phyloP scores from a whole-genome alignment of 1,140 invertebrate species.

The Panagrolaimus sp. region DNA sequence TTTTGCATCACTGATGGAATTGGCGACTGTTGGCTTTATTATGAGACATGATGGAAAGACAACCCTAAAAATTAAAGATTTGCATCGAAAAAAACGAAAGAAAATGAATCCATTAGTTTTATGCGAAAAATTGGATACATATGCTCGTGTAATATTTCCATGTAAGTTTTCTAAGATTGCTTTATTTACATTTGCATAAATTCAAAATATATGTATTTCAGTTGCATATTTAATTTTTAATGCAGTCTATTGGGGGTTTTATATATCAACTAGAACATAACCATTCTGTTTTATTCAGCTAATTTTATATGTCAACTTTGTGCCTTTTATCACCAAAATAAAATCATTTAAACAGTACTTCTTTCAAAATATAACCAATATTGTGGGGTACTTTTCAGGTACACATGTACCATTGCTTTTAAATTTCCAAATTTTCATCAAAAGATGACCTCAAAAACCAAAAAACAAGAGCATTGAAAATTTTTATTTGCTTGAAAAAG shows the following conservation, averaged over 20 bases:
- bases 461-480: no score
- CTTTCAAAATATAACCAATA: no score
- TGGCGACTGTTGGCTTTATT: slow-evolving; percentile 46
- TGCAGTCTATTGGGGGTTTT: slow-evolving; percentile 34
- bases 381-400: no score
- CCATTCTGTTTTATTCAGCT: neutral
- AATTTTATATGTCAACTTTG: neutral
- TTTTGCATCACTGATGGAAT: slow-evolving; percentile 50
- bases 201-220: slow-evolving; percentile 19
- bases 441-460: no score
- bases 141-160: slow-evolving; percentile 45
- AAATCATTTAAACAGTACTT: neutral
- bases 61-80: slow-evolving; percentile 20
- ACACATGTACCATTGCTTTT: no score
- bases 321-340: slow-evolving; percentile 5
- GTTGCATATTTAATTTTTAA: slow-evolving; percentile 37
- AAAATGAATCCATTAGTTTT: slow-evolving; percentile 33
- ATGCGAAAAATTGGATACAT: slow-evolving; percentile 44
- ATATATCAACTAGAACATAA: neutral
- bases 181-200: neutral
- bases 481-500: no score
- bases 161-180: slow-evolving; percentile 33
- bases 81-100: slow-evolving; percentile 34
- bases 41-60: slow-evolving; percentile 25
- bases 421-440: no score